Percentiles rank a stretch among this genome's conserved stretches.
Evolutionary conservation across 1,140 invertebrate genomes (phyloP).

Genomic region (Nixonia krombeini): DNA sequence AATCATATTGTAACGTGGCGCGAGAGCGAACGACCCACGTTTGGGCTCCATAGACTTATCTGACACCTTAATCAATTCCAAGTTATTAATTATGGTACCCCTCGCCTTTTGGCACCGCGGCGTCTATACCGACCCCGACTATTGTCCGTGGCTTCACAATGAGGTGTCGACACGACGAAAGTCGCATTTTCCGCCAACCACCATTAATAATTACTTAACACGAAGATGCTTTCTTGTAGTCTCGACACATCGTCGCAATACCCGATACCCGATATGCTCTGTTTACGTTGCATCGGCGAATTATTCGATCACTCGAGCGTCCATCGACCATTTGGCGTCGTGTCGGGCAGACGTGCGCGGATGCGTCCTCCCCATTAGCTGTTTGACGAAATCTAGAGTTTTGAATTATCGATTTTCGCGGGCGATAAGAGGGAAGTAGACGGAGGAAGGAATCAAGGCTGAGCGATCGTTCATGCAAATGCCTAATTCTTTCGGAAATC

Average conservation of each 20-base stretch:
- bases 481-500: constrained; percentile 67
- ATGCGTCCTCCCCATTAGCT: too few relatives aligned
- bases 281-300: constrained; percentile 5
- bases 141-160: constrained; percentile 65
- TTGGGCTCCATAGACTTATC: constrained; percentile 56
- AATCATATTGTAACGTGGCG: constrained; percentile 64
- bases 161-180: constrained; percentile 64
- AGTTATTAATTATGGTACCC: constrained; percentile 68
- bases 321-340: too few relatives aligned
- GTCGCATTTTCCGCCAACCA: constrained; percentile 53
- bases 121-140: constrained; percentile 50
- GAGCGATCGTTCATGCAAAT: constrained; percentile 71
- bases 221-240: constrained; percentile 38
- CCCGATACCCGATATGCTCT: constrained; percentile 32
- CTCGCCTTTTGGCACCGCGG: constrained; percentile 46
- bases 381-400: too few relatives aligned
- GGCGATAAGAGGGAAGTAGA: constrained; percentile 42
- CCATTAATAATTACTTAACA: constrained; percentile 69
- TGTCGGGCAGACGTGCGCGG: too few relatives aligned
- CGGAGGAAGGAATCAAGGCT: constrained; percentile 53
- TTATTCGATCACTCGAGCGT: too few relatives aligned
- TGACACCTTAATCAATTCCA: constrained; percentile 71
- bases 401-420: constrained; percentile 3
- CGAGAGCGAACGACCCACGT: constrained; percentile 51
- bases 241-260: too few relatives aligned